phyloP scores from a whole-genome alignment of 2,113 vertebrate species.

The Dipodomys ordii region DNA sequence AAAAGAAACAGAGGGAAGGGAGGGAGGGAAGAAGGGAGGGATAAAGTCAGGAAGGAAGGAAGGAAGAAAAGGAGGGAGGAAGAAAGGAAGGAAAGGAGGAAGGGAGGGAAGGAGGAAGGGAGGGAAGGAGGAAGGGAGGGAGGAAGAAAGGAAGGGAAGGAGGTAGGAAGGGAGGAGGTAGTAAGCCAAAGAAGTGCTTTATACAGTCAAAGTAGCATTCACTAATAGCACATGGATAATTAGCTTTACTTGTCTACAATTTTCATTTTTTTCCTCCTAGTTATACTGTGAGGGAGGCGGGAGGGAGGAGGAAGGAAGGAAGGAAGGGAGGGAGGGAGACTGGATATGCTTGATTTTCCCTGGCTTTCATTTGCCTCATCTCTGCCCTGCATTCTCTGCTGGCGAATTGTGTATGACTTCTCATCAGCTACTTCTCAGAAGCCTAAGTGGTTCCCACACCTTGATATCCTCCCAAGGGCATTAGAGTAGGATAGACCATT shows the following conservation, averaged over 20 bases:
- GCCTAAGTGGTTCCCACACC: neutral
- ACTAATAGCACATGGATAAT: neutral
- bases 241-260: neutral
- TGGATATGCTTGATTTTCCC: neutral
- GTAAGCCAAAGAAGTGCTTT: neutral
- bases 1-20: too few species aligned
- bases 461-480: neutral
- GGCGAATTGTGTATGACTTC: neutral
- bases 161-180: too few species aligned
- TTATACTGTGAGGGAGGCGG: neutral
- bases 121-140: too few species aligned
- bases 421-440: conserved; percentile 7
- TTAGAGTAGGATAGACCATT: neutral
- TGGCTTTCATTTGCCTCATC: neutral
- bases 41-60: too few species aligned
- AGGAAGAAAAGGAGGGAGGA: too few species aligned
- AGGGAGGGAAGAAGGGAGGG: too few species aligned
- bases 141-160: too few species aligned
- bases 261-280: conserved; percentile 65
- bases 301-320: neutral
- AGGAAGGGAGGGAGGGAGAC: neutral
- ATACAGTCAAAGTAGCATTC: conserved; percentile 9
- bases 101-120: too few species aligned
- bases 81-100: too few species aligned
- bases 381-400: neutral